These are phyloP conservation scores for Ophraella communa DNA, from an alignment of 2,888 invertebrate genomes.

Conservation along the genomic window DNA sequence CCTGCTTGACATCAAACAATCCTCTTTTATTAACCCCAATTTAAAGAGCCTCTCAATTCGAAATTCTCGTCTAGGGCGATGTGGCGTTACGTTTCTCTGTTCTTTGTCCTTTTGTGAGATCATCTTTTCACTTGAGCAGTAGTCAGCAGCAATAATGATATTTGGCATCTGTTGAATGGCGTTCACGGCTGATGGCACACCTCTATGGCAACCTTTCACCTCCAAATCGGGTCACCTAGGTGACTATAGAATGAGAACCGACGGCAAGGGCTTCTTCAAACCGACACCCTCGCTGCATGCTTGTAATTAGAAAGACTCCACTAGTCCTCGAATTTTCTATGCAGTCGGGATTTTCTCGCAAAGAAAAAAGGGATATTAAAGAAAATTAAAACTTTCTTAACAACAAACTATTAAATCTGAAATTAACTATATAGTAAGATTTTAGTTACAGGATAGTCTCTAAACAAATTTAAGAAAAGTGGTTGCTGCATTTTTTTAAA, in stretches of 20 bases:
- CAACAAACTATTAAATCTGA: too few relatives aligned
- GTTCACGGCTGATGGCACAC: conserved; percentile 51
- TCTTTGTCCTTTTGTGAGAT: conserved; percentile 36
- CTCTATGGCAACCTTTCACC: conserved; percentile 58
- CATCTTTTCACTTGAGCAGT: conserved; percentile 36
- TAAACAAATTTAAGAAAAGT: too few relatives aligned
- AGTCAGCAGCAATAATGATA: conserved; percentile 33
- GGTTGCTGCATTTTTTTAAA: too few relatives aligned
- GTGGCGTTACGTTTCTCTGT: conserved; percentile 11
- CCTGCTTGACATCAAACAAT: conserved; percentile 8
- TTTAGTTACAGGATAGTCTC: too few relatives aligned
- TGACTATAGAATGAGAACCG: conserved; percentile 41
- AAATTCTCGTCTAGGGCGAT: conserved; percentile 7
- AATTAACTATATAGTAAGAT: too few relatives aligned
- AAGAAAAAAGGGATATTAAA: neutral
- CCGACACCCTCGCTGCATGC: conserved; percentile 28
- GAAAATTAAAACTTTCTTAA: too few relatives aligned
- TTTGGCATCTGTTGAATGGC: conserved; percentile 43
- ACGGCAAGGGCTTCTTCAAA: conserved; percentile 11
- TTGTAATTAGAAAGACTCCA: conserved; percentile 26
- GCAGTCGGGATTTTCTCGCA: neutral
- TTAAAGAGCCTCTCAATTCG: conserved; percentile 16
- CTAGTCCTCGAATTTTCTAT: conserved; percentile 8
- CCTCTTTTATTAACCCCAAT: conserved; percentile 16
- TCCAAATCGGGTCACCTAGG: conserved; percentile 53